These are phyloP conservation scores for Halcyon badia DNA, from an alignment of 2,797 vertebrate species.

Conservation along the genomic window DNA sequence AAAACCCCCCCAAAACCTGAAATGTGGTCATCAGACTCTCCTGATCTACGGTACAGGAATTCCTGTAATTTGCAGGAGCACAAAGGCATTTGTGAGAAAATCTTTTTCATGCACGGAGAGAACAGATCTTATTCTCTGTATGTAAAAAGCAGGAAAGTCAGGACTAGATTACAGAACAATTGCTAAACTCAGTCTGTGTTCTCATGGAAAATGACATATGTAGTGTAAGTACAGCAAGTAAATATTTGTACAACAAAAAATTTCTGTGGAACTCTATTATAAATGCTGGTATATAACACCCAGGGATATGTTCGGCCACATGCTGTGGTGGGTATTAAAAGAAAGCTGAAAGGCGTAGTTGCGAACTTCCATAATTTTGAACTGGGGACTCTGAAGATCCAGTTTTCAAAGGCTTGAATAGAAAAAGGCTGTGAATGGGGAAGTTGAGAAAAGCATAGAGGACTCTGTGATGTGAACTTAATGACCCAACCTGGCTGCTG, in stretches of 20 bases:
- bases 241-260: neutral
- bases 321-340: neutral
- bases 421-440: neutral
- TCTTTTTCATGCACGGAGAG: neutral
- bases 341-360: neutral
- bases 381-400: neutral
- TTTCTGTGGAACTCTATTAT: neutral
- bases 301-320: neutral
- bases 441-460: neutral
- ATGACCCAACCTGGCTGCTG: neutral
- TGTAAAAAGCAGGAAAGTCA: slow-evolving; percentile 28
- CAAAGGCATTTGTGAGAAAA: slow-evolving; percentile 9
- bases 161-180: slow-evolving; percentile 1
- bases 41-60: slow-evolving; percentile 25
- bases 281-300: neutral
- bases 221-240: neutral
- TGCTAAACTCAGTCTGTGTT: neutral
- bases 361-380: neutral
- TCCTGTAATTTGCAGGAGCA: slow-evolving; percentile 52
- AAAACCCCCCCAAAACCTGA: neutral
- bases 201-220: neutral
- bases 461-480: rapidly evolving
- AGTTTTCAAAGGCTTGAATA: neutral
- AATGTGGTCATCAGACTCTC: neutral
- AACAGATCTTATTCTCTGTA: neutral